phyloP scores from a whole-genome alignment of 2,888 invertebrate genomes.

The Xanthorhoe designata region DNA sequence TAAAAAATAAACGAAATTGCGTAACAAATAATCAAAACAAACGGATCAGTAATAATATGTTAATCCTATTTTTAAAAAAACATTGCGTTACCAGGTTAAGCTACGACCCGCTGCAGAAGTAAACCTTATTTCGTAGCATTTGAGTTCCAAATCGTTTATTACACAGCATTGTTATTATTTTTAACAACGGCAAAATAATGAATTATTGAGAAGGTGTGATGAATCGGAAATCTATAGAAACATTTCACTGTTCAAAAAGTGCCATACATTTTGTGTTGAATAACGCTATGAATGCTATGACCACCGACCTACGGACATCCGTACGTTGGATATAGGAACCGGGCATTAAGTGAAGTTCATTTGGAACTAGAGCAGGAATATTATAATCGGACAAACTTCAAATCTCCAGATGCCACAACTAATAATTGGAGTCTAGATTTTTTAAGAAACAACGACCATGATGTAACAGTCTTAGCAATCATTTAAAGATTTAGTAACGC shows the following conservation, averaged over 20 bases:
- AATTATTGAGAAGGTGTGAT: neutral
- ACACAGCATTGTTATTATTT: neutral
- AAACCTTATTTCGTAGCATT: neutral
- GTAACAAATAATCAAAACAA: neutral
- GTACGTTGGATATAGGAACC: no score
- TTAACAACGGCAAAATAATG: neutral
- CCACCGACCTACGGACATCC: no score
- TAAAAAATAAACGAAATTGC: no score
- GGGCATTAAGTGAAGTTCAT: neutral
- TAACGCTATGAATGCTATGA: no score
- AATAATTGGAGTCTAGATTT: neutral
- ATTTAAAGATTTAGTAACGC: no score
- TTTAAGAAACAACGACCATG: neutral
- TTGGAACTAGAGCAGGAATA: neutral
- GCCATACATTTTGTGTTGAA: no score
- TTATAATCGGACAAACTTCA: neutral
- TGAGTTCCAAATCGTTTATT: neutral
- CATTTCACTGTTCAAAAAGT: neutral
- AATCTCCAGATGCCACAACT: neutral
- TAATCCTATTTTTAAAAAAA: neutral
- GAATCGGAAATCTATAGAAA: neutral
- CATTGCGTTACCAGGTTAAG: neutral
- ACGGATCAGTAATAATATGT: neutral
- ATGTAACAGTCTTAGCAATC: neutral
- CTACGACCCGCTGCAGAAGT: neutral